phyloP scores from a whole-genome alignment of 2,113 vertebrate genomes.

The Casuarius casuarius region DNA sequence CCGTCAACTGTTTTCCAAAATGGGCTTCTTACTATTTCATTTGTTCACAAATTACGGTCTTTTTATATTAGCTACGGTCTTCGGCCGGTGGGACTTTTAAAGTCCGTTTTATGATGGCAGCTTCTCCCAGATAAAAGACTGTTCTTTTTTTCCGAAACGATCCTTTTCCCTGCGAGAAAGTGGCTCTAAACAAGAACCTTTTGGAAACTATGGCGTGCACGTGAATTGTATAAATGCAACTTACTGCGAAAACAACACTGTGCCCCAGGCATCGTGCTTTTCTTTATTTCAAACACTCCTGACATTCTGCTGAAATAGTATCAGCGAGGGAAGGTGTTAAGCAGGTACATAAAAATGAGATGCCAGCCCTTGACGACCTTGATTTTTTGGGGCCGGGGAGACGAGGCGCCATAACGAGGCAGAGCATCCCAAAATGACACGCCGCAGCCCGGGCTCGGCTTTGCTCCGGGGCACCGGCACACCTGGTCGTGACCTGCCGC shows the following conservation, averaged over 20 bases:
- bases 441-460: not conserved
- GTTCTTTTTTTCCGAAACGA: not conserved
- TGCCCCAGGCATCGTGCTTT: not conserved
- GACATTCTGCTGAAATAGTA: not conserved
- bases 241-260: not conserved
- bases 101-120: not conserved
- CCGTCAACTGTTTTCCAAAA: not conserved
- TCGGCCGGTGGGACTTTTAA: not conserved
- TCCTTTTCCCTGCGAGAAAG: not conserved
- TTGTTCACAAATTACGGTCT: not conserved
- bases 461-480: too few species aligned
- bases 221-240: not conserved
- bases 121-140: not conserved
- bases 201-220: not conserved
- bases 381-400: not conserved
- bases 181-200: not conserved
- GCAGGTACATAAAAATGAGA: not conserved
- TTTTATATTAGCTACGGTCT: not conserved
- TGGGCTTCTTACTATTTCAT: accelerated
- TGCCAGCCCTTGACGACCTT: not conserved
- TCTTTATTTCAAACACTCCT: not conserved
- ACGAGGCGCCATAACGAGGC: accelerated
- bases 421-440: accelerated
- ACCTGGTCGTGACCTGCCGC: not conserved
- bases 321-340: not conserved